Percentiles rank a stretch among this genome's conserved stretches.
Evolutionary conservation across 1,140 invertebrate genomes (phyloP).

Genomic region (Cotesia glomerata): DNA sequence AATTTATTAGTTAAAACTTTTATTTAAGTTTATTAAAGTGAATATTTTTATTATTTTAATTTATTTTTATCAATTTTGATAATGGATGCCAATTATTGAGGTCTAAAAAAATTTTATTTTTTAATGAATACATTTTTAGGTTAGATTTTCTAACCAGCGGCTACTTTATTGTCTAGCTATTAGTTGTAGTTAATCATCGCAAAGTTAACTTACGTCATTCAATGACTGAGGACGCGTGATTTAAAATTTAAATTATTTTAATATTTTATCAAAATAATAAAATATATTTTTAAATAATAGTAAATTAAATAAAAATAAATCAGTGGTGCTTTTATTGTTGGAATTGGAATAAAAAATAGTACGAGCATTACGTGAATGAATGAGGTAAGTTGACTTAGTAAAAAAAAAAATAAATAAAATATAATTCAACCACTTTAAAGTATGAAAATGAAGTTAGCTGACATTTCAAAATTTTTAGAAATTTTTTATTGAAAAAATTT

Average conservation of each 20-base stretch:
- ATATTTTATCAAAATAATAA: background rate
- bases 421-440: too few relatives aligned
- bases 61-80: too few relatives aligned
- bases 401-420: background rate
- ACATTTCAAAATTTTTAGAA: too few relatives aligned
- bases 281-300: background rate
- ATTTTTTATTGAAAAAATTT: too few relatives aligned
- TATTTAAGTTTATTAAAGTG: background rate
- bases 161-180: background rate
- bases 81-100: too few relatives aligned
- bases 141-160: too few relatives aligned
- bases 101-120: too few relatives aligned
- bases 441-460: too few relatives aligned
- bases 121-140: too few relatives aligned
- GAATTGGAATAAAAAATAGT: background rate
- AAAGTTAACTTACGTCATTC: constrained; percentile 24
- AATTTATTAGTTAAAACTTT: background rate
- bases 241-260: background rate
- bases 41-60: too few relatives aligned
- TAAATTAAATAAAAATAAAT: background rate
- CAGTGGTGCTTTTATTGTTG: background rate
- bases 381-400: constrained; percentile 29
- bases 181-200: background rate
- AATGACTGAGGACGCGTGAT: background rate
- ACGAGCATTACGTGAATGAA: background rate